A percentile compares a stretch with the other conserved stretches of the same genome.
These are phyloP conservation scores for Drosophila recens DNA, from an alignment of 2,888 invertebrate genomes.

Conservation along the genomic window DNA sequence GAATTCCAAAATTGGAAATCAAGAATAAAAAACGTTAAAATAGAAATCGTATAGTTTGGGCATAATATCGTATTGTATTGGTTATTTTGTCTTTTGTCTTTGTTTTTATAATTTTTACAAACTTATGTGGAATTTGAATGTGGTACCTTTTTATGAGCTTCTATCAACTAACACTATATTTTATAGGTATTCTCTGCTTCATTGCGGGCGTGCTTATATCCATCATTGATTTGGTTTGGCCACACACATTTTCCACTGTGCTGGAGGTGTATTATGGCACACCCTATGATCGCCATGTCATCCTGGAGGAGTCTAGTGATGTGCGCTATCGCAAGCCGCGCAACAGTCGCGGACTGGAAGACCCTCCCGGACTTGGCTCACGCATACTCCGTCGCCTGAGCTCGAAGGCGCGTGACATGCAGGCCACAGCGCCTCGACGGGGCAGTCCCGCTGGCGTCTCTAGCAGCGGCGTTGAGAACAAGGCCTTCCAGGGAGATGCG, in stretches of 20 bases:
- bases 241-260: constrained; percentile 96
- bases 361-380: constrained; percentile 87
- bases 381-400: constrained; percentile 91
- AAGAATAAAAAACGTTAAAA: no score
- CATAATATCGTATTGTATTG: no score
- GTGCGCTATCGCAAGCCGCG: constrained; percentile 88
- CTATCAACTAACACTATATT: neutral
- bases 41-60: no score
- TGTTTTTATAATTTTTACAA: neutral
- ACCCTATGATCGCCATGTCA: constrained; percentile 96
- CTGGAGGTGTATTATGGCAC: constrained; percentile 96
- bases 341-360: constrained; percentile 87
- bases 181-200: constrained; percentile 88
- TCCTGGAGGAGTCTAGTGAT: constrained; percentile 94
- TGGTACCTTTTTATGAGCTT: neutral
- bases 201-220: constrained; percentile 92
- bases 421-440: constrained; percentile 52
- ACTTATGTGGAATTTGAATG: neutral
- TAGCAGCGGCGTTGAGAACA: constrained; percentile 88
- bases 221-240: constrained; percentile 93
- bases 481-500: constrained; percentile 88
- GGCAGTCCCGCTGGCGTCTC: constrained; percentile 83
- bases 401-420: constrained; percentile 88
- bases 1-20: no score
- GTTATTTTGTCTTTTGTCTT: no score